Conservation (phyloP, 2,888 invertebrate species). For the Chrysomela aeneicollis region DNA sequence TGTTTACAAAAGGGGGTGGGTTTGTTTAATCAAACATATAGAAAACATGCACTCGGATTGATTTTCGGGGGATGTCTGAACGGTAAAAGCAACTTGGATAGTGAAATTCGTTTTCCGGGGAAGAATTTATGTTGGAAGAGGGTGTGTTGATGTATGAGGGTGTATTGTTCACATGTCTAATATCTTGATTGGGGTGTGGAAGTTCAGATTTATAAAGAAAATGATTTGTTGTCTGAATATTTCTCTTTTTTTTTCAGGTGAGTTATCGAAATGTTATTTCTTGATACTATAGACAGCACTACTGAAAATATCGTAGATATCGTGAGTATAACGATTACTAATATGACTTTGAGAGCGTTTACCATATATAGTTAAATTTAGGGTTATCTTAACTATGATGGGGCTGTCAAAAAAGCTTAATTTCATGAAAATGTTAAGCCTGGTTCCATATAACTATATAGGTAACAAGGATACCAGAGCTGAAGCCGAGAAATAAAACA, state of each 20-base stretch:
- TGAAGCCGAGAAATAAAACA: too few relatives aligned
- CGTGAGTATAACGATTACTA: too few relatives aligned
- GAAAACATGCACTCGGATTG: constrained; percentile 13
- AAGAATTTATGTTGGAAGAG: constrained; percentile 12
- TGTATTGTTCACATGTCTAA: constrained; percentile 1
- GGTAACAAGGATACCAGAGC: too few relatives aligned
- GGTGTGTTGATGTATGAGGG: constrained; percentile 12
- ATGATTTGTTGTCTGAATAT: neutral
- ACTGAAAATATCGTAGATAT: too few relatives aligned
- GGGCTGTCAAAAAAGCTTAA: too few relatives aligned
- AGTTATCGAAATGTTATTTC: too few relatives aligned
- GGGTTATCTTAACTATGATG: too few relatives aligned
- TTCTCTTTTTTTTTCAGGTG: constrained; percentile 10
- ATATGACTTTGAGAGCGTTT: too few relatives aligned
- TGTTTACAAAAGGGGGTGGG: constrained; percentile 30
- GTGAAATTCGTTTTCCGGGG: neutral
- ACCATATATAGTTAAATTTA: too few relatives aligned
- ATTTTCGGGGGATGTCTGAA: constrained; percentile 12
- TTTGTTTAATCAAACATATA: constrained; percentile 25
- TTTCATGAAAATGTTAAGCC: too few relatives aligned
- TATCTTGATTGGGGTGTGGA: neutral
- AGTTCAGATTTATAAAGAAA: neutral
- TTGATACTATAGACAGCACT: too few relatives aligned
- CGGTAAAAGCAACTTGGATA: neutral
- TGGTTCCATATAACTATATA: too few relatives aligned